Conservation (phyloP, 2,113 vertebrate species). For the Laterallus jamaicensis region DNA sequence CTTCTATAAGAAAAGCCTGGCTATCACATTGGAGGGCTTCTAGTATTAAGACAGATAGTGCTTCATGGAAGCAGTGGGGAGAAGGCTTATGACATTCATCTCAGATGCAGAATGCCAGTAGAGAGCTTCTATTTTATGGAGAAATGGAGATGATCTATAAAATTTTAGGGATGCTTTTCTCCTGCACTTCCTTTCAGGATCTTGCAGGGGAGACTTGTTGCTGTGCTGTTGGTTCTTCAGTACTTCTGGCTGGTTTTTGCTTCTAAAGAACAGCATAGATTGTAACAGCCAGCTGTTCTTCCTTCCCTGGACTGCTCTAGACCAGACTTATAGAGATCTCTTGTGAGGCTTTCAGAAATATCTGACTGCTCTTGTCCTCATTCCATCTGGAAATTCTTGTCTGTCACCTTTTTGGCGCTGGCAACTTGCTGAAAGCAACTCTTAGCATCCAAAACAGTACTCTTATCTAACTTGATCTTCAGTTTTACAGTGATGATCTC, state of each 20-base stretch:
- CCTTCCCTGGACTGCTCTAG: neutral
- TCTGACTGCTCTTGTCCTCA: neutral
- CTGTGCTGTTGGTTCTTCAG: neutral
- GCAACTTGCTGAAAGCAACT: neutral
- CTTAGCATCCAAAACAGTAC: neutral
- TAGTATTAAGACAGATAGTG: neutral
- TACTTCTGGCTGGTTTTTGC: neutral
- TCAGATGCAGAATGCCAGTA: too few relatives aligned
- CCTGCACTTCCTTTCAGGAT: neutral
- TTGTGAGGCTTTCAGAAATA: neutral
- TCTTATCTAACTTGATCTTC: neutral
- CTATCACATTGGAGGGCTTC: neutral
- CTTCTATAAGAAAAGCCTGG: neutral
- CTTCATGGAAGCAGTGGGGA: neutral
- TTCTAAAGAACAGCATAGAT: neutral
- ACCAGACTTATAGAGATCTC: neutral
- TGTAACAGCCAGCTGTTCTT: neutral
- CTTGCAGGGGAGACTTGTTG: neutral
- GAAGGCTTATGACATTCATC: neutral
- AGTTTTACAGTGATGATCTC: neutral
- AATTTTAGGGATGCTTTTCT: neutral
- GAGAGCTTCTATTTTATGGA: neutral
- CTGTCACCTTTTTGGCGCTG: neutral
- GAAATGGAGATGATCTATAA: fast-evolving
- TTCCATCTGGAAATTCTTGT: neutral